phyloP scores from a whole-genome alignment of 2,888 invertebrate genomes.

The Theretra japonica region DNA sequence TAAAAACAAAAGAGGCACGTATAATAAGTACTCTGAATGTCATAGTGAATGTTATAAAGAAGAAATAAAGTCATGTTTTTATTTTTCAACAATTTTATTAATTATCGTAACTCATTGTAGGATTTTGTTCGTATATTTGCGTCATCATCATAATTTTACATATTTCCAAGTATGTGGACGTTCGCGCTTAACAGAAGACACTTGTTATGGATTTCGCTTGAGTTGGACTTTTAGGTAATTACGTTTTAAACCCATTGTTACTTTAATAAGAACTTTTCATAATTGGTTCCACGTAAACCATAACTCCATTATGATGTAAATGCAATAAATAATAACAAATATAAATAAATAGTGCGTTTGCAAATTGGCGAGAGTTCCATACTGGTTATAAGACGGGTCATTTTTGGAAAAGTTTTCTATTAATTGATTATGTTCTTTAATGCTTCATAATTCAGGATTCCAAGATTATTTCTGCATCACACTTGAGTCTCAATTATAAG shows the following conservation, averaged over 20 bases:
- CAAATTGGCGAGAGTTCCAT: background rate
- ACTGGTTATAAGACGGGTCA: background rate
- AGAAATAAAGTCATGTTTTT: background rate
- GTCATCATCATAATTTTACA: background rate
- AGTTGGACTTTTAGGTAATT: conserved; percentile 7
- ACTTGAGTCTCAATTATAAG: too few species aligned
- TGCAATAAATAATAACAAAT: too few species aligned
- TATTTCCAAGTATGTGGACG: conserved; percentile 14
- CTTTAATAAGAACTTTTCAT: background rate
- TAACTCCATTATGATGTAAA: background rate
- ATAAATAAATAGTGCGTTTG: too few species aligned
- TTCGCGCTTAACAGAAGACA: conserved; percentile 5
- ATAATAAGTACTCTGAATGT: background rate
- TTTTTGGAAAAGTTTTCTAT: background rate
- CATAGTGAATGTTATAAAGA: background rate
- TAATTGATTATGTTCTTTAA: background rate
- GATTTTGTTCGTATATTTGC: background rate
- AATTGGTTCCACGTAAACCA: background rate
- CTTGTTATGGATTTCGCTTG: background rate
- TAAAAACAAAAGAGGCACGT: too few species aligned
- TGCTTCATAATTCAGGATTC: too few species aligned
- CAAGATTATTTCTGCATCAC: too few species aligned
- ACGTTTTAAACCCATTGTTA: background rate
- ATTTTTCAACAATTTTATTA: background rate
- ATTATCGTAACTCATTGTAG: background rate